phyloP scores from a whole-genome alignment of 2,888 invertebrate genomes.

The Mallateleia sp. region DNA sequence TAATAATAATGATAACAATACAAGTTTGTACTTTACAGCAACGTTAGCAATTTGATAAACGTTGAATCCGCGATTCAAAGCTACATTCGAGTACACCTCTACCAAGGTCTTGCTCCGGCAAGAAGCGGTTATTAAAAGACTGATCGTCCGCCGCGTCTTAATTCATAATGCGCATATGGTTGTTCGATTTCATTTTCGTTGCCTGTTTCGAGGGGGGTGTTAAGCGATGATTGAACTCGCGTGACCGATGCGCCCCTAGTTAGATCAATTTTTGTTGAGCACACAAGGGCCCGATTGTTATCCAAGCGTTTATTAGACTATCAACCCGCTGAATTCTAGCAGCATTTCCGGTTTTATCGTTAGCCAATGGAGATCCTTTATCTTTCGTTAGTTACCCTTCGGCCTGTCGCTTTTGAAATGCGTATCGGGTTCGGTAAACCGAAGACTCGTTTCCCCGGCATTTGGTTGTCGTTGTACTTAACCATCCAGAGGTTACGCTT shows the following conservation, averaged over 20 bases:
- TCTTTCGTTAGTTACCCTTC: too few species aligned
- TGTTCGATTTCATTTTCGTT: constrained; percentile 65
- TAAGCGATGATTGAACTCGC: background rate
- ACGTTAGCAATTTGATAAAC: constrained; percentile 59
- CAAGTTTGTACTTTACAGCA: constrained; percentile 60
- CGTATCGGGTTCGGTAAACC: too few species aligned
- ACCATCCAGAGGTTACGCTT: constrained; percentile 49
- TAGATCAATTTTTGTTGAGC: constrained; percentile 62
- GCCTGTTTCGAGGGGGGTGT: constrained; percentile 29
- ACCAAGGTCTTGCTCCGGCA: constrained; percentile 67
- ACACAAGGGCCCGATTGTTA: constrained; percentile 68
- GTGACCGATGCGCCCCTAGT: constrained; percentile 50
- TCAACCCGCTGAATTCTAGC: too few species aligned
- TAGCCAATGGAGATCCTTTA: too few species aligned
- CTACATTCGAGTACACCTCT: constrained; percentile 72
- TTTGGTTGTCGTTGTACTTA: constrained; percentile 57
- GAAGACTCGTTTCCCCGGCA: too few species aligned
- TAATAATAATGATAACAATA: background rate
- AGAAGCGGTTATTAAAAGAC: constrained; percentile 73
- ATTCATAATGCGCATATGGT: constrained; percentile 71
- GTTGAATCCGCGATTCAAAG: constrained; percentile 44
- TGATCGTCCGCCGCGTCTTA: constrained; percentile 74
- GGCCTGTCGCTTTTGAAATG: too few species aligned
- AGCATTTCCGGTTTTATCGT: background rate
- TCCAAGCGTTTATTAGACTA: constrained; percentile 57